These are phyloP conservation scores for Anniella stebbinsi DNA, from an alignment of 2,797 vertebrate genomes.

Conservation along the genomic window DNA sequence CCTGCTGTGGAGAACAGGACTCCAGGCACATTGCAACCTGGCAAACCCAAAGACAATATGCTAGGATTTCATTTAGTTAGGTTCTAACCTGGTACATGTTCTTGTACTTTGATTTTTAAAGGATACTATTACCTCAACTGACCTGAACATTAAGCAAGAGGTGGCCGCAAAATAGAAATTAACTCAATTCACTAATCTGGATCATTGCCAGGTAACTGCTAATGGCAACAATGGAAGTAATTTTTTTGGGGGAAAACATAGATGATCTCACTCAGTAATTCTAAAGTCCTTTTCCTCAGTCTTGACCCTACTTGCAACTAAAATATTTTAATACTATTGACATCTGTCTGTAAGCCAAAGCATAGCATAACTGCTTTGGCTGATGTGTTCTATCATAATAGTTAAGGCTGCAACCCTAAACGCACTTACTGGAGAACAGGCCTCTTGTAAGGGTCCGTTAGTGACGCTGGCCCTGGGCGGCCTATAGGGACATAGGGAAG, in stretches of 20 bases:
- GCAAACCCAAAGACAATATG: background rate
- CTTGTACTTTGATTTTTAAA: background rate
- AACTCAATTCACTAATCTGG: constrained; percentile 2
- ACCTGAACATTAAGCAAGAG: background rate
- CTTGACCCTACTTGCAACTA: background rate
- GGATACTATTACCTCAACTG: background rate
- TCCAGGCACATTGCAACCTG: background rate
- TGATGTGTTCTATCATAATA: background rate
- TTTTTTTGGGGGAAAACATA: background rate
- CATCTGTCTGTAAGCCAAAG: background rate
- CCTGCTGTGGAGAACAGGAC: background rate
- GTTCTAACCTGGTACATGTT: background rate
- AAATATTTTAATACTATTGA: background rate
- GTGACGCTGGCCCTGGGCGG: background rate
- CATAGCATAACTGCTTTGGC: background rate
- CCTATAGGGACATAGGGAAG: background rate
- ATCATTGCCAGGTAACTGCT: background rate
- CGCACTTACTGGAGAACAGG: background rate
- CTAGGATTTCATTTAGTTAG: background rate
- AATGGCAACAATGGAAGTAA: background rate
- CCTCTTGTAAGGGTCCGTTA: background rate
- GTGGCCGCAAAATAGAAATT: background rate
- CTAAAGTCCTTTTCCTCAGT: background rate
- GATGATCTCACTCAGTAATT: background rate
- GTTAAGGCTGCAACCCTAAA: background rate